Evolutionary conservation across 1,140 invertebrate species (phyloP), one percentile per base, ranked within the genome.

Genomic region (Drosophila melanica): DNA sequence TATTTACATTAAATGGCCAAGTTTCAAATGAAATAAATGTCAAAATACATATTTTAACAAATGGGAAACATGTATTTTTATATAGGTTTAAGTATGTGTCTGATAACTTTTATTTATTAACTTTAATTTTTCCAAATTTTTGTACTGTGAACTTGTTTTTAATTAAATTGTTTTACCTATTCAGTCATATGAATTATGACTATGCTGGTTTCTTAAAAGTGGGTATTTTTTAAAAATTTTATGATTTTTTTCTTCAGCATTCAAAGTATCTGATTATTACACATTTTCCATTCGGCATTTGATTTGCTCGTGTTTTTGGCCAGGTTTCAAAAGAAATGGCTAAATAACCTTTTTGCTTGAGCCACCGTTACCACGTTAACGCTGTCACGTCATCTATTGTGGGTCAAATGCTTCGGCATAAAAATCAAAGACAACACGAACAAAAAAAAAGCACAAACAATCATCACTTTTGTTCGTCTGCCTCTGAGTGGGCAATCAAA

Each of bases 321-420:
- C 50, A 69, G 47, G 14, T 69, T 59, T 44, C 41, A 48, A 64
- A 30, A 45, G 33, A 65, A 72, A 78, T 78, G 55, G 39, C 70
- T 76, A 72, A 66, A 72, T 81, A 78, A 67, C 78, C 82, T 81
- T 86, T 85, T 78, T 77, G 73, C 55, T 74, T 65, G 37, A 81
- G 67, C 45, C 27, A 16, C 42, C 57, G 39, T 50, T 66, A 27
- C 27, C 27, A 27, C 27, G 53, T 59, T 48, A 37, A 5, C 37
- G 41, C 39, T 50, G 51, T 50, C 45, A 9, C 44, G 30, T 47
- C 33, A 20, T 62, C 66, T 51, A 67, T 72, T 72, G 62, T 76
- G 62, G 73, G 76, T 72, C 73, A 76, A 65, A 48, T 12, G 16
- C 45, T 23, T 35, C 30, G 23, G 42, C 12, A 47, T 39, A 47